phyloP scores from a whole-genome alignment of 2,888 invertebrate species.

The Syritta pipiens region DNA sequence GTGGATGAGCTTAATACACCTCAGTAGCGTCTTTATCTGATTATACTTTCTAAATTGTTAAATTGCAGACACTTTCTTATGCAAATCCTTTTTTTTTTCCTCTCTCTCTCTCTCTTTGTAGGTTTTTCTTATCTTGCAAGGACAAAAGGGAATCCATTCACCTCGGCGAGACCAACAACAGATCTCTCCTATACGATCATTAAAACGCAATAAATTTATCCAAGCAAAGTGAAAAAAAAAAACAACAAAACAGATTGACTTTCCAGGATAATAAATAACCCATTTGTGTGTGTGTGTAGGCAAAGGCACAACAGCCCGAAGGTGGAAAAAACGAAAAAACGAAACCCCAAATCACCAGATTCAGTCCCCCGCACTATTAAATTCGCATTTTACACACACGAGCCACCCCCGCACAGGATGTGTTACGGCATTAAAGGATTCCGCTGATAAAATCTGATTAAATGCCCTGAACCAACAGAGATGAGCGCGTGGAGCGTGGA shows the following conservation, averaged over 20 bases:
- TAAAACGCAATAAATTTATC: conserved; percentile 56
- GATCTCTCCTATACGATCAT: conserved; percentile 31
- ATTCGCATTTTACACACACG: conserved; percentile 46
- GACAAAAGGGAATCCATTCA: not conserved
- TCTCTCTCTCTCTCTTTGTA: not conserved
- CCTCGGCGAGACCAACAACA: not conserved
- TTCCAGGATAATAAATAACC: conserved; percentile 58
- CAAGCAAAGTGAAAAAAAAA: not conserved
- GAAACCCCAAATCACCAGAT: conserved; percentile 26
- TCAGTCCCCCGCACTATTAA: conserved; percentile 54
- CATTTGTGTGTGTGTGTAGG: conserved; percentile 45
- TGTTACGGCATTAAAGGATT: conserved; percentile 65
- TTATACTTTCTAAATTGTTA: conserved; percentile 23
- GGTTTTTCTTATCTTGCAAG: not conserved
- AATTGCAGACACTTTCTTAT: conserved; percentile 28
- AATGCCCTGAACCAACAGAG: conserved; percentile 36
- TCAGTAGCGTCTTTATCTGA: not conserved
- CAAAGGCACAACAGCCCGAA: not conserved
- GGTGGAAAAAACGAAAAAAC: not conserved
- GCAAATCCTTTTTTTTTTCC: conserved; percentile 19
- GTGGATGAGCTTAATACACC: not conserved
- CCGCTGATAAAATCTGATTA: conserved; percentile 62
- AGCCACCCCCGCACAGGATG: conserved; percentile 18
- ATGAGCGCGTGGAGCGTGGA: conserved; percentile 3
- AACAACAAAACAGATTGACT: conserved; percentile 44